phyloP scores from a whole-genome alignment of 1,140 invertebrate species.

The Panonychus citri region DNA sequence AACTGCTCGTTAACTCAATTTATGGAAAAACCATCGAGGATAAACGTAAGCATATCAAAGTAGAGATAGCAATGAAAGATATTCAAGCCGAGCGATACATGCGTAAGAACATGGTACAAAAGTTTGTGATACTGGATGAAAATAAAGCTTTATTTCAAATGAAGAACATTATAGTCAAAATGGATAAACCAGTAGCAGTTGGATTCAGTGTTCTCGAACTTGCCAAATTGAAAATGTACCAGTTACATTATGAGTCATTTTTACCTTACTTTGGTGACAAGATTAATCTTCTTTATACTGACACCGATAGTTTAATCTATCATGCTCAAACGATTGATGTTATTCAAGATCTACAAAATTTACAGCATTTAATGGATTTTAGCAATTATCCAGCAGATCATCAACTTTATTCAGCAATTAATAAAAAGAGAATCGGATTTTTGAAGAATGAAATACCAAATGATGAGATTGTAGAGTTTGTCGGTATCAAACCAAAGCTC shows the following conservation, averaged over 20 bases:
- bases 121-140: background rate
- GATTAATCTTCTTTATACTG: slow-evolving; percentile 20
- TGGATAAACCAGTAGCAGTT: slow-evolving; percentile 16
- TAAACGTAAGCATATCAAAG: slow-evolving; percentile 22
- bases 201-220: slow-evolving; percentile 16
- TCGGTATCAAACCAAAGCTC: slow-evolving; percentile 22
- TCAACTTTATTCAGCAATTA: slow-evolving; percentile 14
- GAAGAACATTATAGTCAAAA: slow-evolving; percentile 11
- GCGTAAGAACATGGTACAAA: slow-evolving; percentile 22
- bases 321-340: slow-evolving; percentile 22
- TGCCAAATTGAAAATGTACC: slow-evolving; percentile 17
- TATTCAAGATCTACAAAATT: slow-evolving; percentile 21
- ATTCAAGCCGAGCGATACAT: slow-evolving; percentile 19
- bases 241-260: slow-evolving; percentile 19
- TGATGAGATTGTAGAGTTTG: slow-evolving; percentile 20
- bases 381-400: background rate
- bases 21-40: slow-evolving; percentile 30
- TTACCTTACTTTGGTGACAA: slow-evolving; percentile 18
- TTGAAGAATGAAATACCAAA: slow-evolving; percentile 28
- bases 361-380: background rate
- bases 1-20: slow-evolving; percentile 25
- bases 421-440: slow-evolving; percentile 27
- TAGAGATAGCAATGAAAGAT: slow-evolving; percentile 20
- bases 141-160: slow-evolving; percentile 12
- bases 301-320: slow-evolving; percentile 25